Percentiles rank a stretch among this genome's conserved stretches.
These are phyloP conservation scores for Ypsolopha sequella DNA, from an alignment of 2,888 invertebrate genomes.

Conservation along the genomic window DNA sequence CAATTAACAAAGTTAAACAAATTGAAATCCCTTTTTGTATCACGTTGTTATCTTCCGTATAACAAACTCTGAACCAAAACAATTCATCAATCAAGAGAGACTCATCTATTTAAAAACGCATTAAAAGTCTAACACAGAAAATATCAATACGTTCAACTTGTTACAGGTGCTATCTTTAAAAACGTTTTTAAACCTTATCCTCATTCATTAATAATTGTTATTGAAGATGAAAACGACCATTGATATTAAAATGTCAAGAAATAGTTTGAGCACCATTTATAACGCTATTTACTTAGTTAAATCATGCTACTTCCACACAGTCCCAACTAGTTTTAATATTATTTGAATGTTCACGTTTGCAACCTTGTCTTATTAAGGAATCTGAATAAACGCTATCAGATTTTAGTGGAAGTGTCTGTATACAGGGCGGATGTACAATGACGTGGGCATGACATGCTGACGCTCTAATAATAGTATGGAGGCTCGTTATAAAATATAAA, in stretches of 20 bases:
- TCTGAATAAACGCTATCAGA: slow-evolving; percentile 46
- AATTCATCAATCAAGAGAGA: slow-evolving; percentile 61
- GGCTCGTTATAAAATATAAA: slow-evolving; percentile 58
- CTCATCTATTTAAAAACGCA: slow-evolving; percentile 62
- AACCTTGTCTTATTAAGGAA: slow-evolving; percentile 26
- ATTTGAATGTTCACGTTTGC: slow-evolving; percentile 9
- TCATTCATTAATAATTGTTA: slow-evolving; percentile 44
- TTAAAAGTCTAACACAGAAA: slow-evolving; percentile 35
- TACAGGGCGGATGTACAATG: slow-evolving; percentile 60
- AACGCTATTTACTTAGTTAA: slow-evolving; percentile 28
- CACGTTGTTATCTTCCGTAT: slow-evolving; percentile 27
- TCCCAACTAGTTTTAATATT: slow-evolving; percentile 12
- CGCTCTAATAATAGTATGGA: slow-evolving; percentile 60
- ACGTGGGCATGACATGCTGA: slow-evolving; percentile 62
- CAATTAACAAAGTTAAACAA: slow-evolving; percentile 45
- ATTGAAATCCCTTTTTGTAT: slow-evolving; percentile 43
- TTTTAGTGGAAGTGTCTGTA: slow-evolving; percentile 40
- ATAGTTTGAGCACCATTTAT: slow-evolving; percentile 52
- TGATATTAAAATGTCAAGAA: slow-evolving; percentile 61
- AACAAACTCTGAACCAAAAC: slow-evolving; percentile 36
- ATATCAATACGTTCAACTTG: slow-evolving; percentile 24
- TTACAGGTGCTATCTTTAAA: slow-evolving; percentile 22
- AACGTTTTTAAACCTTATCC: slow-evolving; percentile 27
- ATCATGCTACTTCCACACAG: slow-evolving; percentile 21
- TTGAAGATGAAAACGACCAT: slow-evolving; percentile 45